Evolutionary conservation across 2,797 vertebrate species (phyloP).

Genomic region (Silurus aristotelis): DNA sequence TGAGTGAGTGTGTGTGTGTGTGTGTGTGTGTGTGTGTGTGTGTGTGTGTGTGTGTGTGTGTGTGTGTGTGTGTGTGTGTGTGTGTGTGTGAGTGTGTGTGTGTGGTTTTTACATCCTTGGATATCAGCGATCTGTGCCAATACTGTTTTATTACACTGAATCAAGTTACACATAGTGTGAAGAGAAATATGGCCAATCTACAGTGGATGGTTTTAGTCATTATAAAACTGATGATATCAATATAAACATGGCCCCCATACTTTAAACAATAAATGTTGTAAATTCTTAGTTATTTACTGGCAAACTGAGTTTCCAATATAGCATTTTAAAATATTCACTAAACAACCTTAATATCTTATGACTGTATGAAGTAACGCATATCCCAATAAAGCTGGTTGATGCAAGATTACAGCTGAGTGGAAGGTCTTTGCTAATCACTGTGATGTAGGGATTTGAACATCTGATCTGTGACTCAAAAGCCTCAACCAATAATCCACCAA

Average conservation of each 20-base stretch:
- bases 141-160: constrained; percentile 60
- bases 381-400: background rate
- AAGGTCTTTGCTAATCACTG: background rate
- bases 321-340: background rate
- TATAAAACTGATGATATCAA: background rate
- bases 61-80: too few species aligned
- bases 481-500: background rate
- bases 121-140: constrained; percentile 63
- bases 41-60: constrained; percentile 22
- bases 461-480: background rate
- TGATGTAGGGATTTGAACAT: background rate
- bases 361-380: background rate
- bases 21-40: too few species aligned
- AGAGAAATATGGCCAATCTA: constrained; percentile 2
- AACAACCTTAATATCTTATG: background rate
- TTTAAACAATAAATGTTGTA: background rate
- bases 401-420: background rate
- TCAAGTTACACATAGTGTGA: constrained; percentile 57
- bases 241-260: background rate
- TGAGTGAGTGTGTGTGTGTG: constrained; percentile 54
- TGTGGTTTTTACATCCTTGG: constrained; percentile 57
- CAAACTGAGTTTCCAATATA: background rate
- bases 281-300: background rate
- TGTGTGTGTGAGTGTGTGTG: constrained; percentile 13
- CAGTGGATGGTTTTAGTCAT: background rate